Percentiles rank a stretch among this genome's conserved stretches.
Conservation (phyloP, 2,797 vertebrate species). For the Muraenolepis orangiensis region DNA sequence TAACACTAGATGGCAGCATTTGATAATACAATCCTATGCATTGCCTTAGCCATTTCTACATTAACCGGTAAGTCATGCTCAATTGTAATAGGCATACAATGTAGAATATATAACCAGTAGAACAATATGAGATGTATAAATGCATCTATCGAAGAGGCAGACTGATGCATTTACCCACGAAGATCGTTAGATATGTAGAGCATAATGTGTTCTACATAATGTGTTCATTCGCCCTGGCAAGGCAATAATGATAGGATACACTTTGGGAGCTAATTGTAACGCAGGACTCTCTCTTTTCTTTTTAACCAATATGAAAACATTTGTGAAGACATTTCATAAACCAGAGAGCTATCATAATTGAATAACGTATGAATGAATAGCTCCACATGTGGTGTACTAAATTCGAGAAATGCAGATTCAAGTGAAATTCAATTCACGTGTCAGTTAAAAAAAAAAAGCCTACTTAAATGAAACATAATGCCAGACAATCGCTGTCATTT, state of each 20-base stretch:
- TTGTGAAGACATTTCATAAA: neutral
- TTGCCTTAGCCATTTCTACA: neutral
- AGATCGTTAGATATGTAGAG: no score
- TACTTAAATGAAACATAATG: no score
- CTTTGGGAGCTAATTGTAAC: neutral
- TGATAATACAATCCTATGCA: neutral
- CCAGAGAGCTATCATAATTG: neutral
- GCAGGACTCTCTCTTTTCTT: neutral
- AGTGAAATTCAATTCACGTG: no score
- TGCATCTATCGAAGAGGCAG: neutral
- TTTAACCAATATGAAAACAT: neutral
- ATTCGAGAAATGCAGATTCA: no score
- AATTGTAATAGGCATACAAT: neutral
- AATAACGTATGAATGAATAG: neutral
- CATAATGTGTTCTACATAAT: no score
- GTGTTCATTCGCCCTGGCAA: neutral
- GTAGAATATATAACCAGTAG: neutral
- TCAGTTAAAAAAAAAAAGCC: no score
- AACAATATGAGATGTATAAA: neutral
- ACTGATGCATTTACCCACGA: neutral
- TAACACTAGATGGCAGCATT: slow-evolving; percentile 55
- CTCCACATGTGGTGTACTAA: neutral
- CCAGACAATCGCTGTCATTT: no score
- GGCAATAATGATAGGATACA: neutral
- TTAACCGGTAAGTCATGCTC: neutral